Conservation (phyloP, 2,113 vertebrate genomes). For the Corynorhinus townsendii region DNA sequence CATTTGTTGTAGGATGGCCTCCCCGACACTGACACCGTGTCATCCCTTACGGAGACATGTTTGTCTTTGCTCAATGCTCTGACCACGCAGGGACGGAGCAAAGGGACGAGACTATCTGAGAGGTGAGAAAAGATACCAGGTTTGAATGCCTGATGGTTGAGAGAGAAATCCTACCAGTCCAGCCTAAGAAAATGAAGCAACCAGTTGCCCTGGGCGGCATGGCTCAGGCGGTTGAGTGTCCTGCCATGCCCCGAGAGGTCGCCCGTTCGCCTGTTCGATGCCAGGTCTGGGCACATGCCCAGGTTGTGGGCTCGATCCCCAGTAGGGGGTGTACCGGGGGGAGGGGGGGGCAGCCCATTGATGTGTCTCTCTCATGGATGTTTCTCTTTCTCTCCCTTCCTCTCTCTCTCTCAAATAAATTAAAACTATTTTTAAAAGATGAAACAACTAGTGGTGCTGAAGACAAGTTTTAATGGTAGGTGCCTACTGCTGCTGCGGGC, state of each 20-base stretch:
- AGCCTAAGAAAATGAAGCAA: not conserved
- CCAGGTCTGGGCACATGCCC: too few relatives aligned
- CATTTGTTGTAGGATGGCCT: not conserved
- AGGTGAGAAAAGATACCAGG: not conserved
- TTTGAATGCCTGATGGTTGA: not conserved
- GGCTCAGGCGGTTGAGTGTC: too few relatives aligned
- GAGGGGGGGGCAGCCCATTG: too few relatives aligned
- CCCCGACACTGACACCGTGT: not conserved
- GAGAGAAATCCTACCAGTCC: not conserved
- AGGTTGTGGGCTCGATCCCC: too few relatives aligned
- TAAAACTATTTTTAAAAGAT: not conserved
- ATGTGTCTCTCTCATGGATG: too few relatives aligned
- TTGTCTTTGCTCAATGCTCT: not conserved
- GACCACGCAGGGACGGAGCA: not conserved
- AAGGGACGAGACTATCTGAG: not conserved
- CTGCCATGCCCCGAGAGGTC: too few relatives aligned
- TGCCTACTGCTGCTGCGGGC: not conserved
- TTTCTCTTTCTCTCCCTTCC: too few relatives aligned
- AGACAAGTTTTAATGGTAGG: not conserved
- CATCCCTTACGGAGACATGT: not conserved
- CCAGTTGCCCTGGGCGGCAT: too few relatives aligned
- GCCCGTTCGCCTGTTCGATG: too few relatives aligned
- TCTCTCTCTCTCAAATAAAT: too few relatives aligned
- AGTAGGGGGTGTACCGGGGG: too few relatives aligned
- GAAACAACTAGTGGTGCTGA: not conserved